These are phyloP conservation scores for Numenius phaeopus DNA, from an alignment of 2,797 vertebrate genomes.

Conservation along the genomic window DNA sequence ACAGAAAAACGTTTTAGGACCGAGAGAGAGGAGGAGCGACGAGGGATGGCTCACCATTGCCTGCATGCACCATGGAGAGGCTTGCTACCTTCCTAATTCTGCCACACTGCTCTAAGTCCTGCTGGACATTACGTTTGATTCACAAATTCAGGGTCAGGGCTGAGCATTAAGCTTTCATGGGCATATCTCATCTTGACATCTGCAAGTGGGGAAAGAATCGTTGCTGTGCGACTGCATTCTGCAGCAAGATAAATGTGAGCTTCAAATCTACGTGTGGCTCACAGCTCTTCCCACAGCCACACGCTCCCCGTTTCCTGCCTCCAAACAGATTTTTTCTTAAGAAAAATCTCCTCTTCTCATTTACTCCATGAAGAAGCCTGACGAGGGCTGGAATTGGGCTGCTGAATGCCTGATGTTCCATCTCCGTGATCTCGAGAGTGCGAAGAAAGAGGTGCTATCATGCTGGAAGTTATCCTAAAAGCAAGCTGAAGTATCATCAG, in stretches of 20 bases:
- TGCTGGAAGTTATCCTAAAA: neutral
- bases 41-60: neutral
- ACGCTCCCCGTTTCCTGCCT: neutral
- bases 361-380: neutral
- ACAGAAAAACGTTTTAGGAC: neutral
- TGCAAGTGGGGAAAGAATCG: neutral
- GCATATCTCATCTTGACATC: neutral
- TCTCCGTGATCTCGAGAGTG: neutral
- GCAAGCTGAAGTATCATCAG: neutral
- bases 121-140: neutral
- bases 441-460: neutral
- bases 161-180: neutral
- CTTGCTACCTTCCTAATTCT: neutral
- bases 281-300: neutral
- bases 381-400: neutral
- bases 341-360: neutral
- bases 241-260: neutral
- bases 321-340: neutral
- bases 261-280: neutral
- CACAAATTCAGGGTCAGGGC: neutral
- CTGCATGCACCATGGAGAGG: no score
- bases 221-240: accelerated
- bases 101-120: neutral
- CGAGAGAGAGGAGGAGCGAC: neutral
- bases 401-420: neutral